phyloP scores from a whole-genome alignment of 2,888 invertebrate species.

The Exocentrus adspersus region DNA sequence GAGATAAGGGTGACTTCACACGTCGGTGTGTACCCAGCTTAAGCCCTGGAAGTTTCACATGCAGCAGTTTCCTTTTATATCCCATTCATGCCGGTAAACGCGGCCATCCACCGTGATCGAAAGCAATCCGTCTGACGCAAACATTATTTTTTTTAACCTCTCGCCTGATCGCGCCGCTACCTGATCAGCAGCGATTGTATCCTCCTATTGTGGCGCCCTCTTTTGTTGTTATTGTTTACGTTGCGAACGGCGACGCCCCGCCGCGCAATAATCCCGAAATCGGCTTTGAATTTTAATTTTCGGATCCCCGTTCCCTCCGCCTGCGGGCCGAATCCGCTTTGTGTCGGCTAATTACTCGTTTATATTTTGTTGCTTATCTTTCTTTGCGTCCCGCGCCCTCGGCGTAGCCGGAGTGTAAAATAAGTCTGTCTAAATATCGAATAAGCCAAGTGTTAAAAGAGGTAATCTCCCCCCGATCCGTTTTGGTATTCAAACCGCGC shows the following conservation, averaged over 20 bases:
- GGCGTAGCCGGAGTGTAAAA: slow-evolving; percentile 38
- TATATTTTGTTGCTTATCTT: too few relatives aligned
- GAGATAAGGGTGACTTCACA: too few relatives aligned
- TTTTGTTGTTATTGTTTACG: slow-evolving; percentile 58
- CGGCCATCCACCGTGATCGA: slow-evolving; percentile 11
- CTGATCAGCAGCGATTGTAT: slow-evolving; percentile 49
- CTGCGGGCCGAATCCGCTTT: too few relatives aligned
- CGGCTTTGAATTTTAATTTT: slow-evolving; percentile 53
- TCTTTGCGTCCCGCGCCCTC: too few relatives aligned
- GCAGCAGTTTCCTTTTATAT: too few relatives aligned
- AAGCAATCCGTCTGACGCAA: slow-evolving; percentile 14
- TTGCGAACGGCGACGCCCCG: slow-evolving; percentile 60
- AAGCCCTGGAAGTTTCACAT: too few relatives aligned
- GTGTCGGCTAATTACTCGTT: too few relatives aligned
- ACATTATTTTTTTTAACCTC: slow-evolving; percentile 31
- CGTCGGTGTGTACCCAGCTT: too few relatives aligned
- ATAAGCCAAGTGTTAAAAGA: slow-evolving; percentile 56
- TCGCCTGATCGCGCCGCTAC: slow-evolving; percentile 31
- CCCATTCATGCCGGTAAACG: too few relatives aligned
- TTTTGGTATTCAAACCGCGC: slow-evolving; percentile 56
- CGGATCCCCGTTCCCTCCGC: too few relatives aligned
- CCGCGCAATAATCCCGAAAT: slow-evolving; percentile 61
- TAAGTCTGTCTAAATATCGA: slow-evolving; percentile 54
- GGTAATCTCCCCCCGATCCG: slow-evolving; percentile 53
- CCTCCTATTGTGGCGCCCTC: slow-evolving; percentile 56